Evolutionary conservation across 35 echinoderm and acorn worm genomes (phyloP), one percentile per base, ranked within the genome.

Genomic region (Ophioderma brevispina): DNA sequence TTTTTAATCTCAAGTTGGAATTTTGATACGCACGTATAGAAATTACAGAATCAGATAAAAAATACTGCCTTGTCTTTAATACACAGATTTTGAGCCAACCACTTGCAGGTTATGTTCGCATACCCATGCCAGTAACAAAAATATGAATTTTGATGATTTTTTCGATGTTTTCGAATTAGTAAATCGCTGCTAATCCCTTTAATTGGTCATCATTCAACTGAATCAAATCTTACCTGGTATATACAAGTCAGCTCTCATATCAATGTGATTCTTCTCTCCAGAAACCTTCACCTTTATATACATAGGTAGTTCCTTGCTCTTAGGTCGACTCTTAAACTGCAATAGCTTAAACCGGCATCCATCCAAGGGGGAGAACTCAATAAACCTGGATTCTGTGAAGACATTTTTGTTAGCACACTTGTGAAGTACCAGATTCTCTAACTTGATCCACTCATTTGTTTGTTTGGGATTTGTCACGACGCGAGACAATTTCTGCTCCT

Each of bases 391-490:
- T 70, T 95, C 93, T 18, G 88, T 84, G 77, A 95, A 99, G 30
- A 93, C 84, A 42, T 99, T 94, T 81, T 95, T 93, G 46, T 99
- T 93, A 49, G 90, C 85, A 76, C 97, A 99, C 80, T 93, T 90
- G 76, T 99, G 97, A 30, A 99, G 89, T 86, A 92, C 88, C 25
- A 95, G 76, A 32, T 85, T 36, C 35, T 99, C 89, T 86, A 99
- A 81, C 43, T 93, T 92, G 38, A 99, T 93, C 97, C 97, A 99
- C 19, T 88, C 55, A 90, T 81, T 18, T 84, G 88, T 82, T 95
- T 99, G 38, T 95, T 95, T 18, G 97, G 97, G 31, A 99, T 93
- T 95, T 99, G 52, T 99, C 94, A 35, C 91, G 93, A 31, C 88
- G 84, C 42, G 93, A 90, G 14, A 91, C 88, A 0, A 95, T 81